Conservation (phyloP, 2,113 vertebrate species). For the Poeciliopsis prolifica region DNA sequence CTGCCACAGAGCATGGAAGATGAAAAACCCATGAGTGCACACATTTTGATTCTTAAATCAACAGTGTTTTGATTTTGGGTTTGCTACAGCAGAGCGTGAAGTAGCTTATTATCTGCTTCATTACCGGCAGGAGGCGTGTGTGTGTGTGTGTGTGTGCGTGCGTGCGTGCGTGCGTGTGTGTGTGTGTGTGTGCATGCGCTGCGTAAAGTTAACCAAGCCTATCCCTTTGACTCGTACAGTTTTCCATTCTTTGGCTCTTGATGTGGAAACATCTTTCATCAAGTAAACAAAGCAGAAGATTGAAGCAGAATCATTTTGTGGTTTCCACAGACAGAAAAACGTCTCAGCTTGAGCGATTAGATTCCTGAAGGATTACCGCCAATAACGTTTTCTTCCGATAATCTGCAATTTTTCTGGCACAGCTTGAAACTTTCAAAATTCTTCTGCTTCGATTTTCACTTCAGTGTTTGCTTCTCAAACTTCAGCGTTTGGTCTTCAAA, state of each 20-base stretch:
- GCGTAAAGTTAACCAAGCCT: slow-evolving; percentile 47
- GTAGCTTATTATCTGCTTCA: slow-evolving; percentile 79
- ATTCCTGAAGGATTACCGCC: background rate
- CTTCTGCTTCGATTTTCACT: background rate
- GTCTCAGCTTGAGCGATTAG: background rate
- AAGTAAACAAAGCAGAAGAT: slow-evolving; percentile 27
- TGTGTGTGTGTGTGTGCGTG: slow-evolving; percentile 19
- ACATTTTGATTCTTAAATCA: slow-evolving; percentile 78
- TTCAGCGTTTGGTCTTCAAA: background rate
- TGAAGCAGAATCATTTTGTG: slow-evolving; percentile 20
- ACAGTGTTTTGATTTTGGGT: slow-evolving; percentile 78
- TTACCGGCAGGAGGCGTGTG: slow-evolving; percentile 62
- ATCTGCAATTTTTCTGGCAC: background rate
- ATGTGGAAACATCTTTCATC: slow-evolving; percentile 24
- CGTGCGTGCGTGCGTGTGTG: slow-evolving; percentile 14
- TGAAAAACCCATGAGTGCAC: slow-evolving; percentile 71
- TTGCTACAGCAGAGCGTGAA: slow-evolving; percentile 78
- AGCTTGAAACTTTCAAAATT: background rate
- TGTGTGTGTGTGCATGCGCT: slow-evolving; percentile 11
- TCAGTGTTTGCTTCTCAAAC: background rate
- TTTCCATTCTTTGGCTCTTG: slow-evolving; percentile 11
- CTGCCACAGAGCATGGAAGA: slow-evolving; percentile 65
- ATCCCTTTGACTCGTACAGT: slow-evolving; percentile 16
- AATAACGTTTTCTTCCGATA: background rate
- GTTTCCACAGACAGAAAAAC: slow-evolving; percentile 14